These are phyloP conservation scores for Amblyjoppa fuscipennis DNA, from an alignment of 2,888 invertebrate species.

Conservation along the genomic window DNA sequence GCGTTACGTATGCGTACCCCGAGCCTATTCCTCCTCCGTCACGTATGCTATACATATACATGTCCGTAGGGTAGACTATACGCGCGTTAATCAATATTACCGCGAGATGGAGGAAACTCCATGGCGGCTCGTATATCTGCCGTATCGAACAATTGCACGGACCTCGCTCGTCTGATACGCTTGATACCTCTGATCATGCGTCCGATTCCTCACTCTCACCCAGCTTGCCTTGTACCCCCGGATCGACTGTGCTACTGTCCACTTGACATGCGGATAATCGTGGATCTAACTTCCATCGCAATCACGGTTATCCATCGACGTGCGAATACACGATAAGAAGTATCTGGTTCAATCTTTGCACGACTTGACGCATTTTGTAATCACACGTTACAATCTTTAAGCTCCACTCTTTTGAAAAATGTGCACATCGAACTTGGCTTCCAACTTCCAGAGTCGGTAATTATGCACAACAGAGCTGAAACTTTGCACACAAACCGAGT, in stretches of 20 bases:
- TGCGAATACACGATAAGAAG: not conserved
- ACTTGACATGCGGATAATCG: slow-evolving; percentile 44
- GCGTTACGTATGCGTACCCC: slow-evolving; percentile 77
- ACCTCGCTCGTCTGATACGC: slow-evolving; percentile 65
- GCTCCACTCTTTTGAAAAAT: not conserved
- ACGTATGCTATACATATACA: slow-evolving; percentile 23
- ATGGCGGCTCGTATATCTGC: slow-evolving; percentile 59
- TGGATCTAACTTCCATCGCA: slow-evolving; percentile 27
- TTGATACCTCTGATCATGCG: slow-evolving; percentile 69
- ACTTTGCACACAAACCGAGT: not conserved
- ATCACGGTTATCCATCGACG: not conserved
- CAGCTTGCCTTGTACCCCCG: slow-evolving; percentile 60
- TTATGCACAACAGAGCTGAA: not conserved
- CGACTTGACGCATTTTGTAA: not conserved
- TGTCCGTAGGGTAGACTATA: slow-evolving; percentile 38
- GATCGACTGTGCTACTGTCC: slow-evolving; percentile 44
- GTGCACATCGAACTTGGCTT: not conserved
- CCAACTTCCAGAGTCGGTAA: not conserved
- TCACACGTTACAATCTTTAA: not conserved
- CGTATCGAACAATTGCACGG: slow-evolving; percentile 69
- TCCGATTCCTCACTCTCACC: slow-evolving; percentile 62
- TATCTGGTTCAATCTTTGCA: not conserved
- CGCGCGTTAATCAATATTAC: slow-evolving; percentile 84
- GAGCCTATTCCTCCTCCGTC: slow-evolving; percentile 59
- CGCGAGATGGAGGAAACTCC: slow-evolving; percentile 67